These are phyloP conservation scores for Natator depressus DNA, from an alignment of 2,113 vertebrate species.

Conservation along the genomic window DNA sequence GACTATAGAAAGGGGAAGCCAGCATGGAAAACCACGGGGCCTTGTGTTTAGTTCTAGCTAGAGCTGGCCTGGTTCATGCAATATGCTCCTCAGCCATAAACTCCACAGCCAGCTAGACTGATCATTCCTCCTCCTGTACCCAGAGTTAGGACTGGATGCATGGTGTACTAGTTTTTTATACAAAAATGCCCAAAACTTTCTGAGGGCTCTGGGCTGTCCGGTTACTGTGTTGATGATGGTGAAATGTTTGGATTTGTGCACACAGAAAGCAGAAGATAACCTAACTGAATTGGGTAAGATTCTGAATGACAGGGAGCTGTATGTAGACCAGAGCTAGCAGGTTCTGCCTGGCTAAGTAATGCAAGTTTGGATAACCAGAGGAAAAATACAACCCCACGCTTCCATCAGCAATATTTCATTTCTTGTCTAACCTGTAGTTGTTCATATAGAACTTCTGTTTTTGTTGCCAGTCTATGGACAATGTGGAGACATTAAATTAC, in stretches of 20 bases:
- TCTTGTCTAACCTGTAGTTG: neutral
- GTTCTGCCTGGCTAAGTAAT: neutral
- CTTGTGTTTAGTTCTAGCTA: neutral
- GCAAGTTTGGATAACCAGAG: neutral
- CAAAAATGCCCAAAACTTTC: neutral
- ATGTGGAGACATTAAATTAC: neutral
- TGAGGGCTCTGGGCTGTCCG: no score
- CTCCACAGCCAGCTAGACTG: neutral
- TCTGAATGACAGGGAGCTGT: neutral
- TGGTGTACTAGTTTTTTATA: neutral
- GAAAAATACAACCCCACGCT: neutral
- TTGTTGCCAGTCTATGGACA: neutral
- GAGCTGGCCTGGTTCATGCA: neutral
- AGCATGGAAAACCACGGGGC: neutral
- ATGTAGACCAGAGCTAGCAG: neutral
- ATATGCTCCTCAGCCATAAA: neutral
- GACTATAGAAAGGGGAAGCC: neutral
- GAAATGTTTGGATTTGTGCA: neutral
- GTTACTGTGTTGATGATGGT: neutral
- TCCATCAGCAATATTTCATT: neutral
- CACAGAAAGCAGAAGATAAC: neutral
- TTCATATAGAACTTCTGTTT: neutral
- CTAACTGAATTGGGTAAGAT: neutral
- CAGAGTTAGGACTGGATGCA: neutral
- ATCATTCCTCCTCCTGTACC: neutral